Percentiles rank a stretch among this genome's conserved stretches.
Evolutionary conservation across 2,797 vertebrate species (phyloP).

Genomic region (Cetoscarus ocellatus): DNA sequence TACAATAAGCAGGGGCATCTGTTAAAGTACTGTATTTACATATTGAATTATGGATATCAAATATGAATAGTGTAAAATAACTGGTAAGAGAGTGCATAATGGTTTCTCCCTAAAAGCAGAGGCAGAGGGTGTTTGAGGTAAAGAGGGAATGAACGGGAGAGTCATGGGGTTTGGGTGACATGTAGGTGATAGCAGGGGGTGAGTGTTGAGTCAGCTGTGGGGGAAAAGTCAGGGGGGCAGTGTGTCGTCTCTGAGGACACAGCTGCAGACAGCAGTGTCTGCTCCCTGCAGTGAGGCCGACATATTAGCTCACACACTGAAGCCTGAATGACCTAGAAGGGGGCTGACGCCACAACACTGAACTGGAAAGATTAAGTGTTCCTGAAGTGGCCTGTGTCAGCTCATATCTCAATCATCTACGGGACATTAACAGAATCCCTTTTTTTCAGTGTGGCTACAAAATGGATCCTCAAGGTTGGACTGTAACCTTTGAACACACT

Average conservation of each 20-base stretch:
- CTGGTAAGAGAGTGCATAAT: too few relatives aligned
- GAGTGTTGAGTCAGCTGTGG: slow-evolving; percentile 22
- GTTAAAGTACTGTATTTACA: too few relatives aligned
- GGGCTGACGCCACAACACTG: background rate
- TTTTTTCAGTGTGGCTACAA: too few relatives aligned
- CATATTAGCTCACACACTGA: slow-evolving; percentile 4
- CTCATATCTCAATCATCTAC: slow-evolving; percentile 8
- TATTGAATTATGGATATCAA: too few relatives aligned
- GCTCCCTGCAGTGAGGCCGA: slow-evolving; percentile 23
- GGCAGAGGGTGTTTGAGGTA: background rate
- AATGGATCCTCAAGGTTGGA: background rate
- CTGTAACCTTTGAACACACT: background rate
- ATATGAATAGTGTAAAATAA: too few relatives aligned
- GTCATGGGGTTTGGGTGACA: background rate
- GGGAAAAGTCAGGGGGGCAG: slow-evolving; percentile 4
- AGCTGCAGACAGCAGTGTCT: slow-evolving; percentile 37
- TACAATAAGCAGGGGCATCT: too few relatives aligned
- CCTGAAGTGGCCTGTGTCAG: too few relatives aligned
- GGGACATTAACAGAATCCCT: background rate
- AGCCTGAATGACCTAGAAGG: slow-evolving; percentile 8
- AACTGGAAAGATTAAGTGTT: slow-evolving; percentile 11
- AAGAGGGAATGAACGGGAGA: background rate
- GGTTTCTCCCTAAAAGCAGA: too few relatives aligned
- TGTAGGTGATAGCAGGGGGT: background rate
- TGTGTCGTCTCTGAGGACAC: slow-evolving; percentile 18